Percentiles rank a stretch among this genome's conserved stretches.
Conservation (phyloP, 2,888 invertebrate species). For the Perdita meconis region DNA sequence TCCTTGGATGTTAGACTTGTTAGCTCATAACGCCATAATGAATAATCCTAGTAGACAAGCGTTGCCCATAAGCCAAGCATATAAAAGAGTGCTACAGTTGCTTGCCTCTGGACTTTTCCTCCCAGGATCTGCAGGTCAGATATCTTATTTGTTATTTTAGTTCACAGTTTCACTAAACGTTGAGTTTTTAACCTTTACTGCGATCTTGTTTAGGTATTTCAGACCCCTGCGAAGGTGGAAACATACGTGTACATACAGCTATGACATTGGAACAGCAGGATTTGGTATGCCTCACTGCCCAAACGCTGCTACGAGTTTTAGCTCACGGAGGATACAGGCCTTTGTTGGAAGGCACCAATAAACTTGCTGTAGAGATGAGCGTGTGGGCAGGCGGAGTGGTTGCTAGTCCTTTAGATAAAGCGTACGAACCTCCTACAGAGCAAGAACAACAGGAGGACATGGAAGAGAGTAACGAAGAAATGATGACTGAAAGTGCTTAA, state of each 20-base stretch:
- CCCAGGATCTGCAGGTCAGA: slow-evolving; percentile 93
- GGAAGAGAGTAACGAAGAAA: slow-evolving; percentile 88
- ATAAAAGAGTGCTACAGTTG: slow-evolving; percentile 93
- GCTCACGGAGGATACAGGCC: slow-evolving; percentile 97
- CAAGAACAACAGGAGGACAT: slow-evolving; percentile 91
- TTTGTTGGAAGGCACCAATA: slow-evolving; percentile 89
- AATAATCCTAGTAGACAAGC: slow-evolving; percentile 97
- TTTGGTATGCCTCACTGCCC: slow-evolving; percentile 96
- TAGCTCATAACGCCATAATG: slow-evolving; percentile 98
- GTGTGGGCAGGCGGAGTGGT: slow-evolving; percentile 97
- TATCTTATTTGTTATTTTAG: too few species aligned
- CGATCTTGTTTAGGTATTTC: slow-evolving; percentile 87
- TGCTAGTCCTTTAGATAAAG: slow-evolving; percentile 96
- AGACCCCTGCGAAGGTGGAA: slow-evolving; percentile 97
- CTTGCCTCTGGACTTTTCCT: slow-evolving; percentile 97
- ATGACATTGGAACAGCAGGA: slow-evolving; percentile 97
- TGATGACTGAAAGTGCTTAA: slow-evolving; percentile 86
- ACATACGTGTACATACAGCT: slow-evolving; percentile 94
- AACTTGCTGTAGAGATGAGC: slow-evolving; percentile 94
- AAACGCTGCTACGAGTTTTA: slow-evolving; percentile 95
- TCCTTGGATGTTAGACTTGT: slow-evolving; percentile 98
- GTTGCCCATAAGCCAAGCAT: slow-evolving; percentile 95
- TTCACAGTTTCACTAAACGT: too few species aligned
- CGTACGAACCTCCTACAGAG: slow-evolving; percentile 92
- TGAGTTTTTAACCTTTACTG: too few species aligned